Evolutionary conservation across 2,113 vertebrate species (phyloP), one percentile per base, ranked within the genome.

Genomic region (Sorex fumeus): DNA sequence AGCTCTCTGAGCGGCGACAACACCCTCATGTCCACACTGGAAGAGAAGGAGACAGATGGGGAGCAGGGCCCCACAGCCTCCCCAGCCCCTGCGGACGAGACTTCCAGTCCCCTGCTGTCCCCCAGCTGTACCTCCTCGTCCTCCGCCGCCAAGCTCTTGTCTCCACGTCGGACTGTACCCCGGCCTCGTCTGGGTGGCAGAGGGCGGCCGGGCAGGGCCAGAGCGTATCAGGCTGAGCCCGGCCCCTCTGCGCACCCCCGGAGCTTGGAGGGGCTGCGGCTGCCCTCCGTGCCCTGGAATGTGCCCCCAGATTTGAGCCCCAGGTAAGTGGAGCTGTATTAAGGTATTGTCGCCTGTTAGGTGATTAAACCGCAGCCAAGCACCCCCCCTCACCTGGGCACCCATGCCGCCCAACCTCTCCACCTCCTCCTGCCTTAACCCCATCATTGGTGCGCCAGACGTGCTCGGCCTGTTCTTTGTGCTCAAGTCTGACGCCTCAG

Each of bases 271-370:
- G 96, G 96, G 30, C 93, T 97, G 76, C 95, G 30, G 78, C 91
- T 97, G 30, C 96, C 97, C n/a, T 28, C 87, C 1, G 67, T 96
- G 77, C 79, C 96, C 18, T 97, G 96, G 94, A 96, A 87, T 28
- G 95, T 95, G n/a, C 97, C 97, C 71, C 97, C 97, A 0, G 97
- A 98, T 36, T 94, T 98, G 57, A 98, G 97, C 78, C 97, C 97
- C 84, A 97, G 97, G 97, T 98, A 90, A 97, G 93, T 6, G 10
- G 57, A 43, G 28, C 36, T 12, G 66, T n/a, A 25, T 40, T 30
- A 40, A 30, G 57, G 57, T 40, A 15, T 70, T 40, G 7, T 30
- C 3, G 53, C 53, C 2, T 25, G 47, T n/a, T 34, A 72, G 45
- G n/a, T 9, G 27, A 53, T 32, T 16, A 18, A 19, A 60, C 1